Evolutionary conservation across 37 sponge, comb jelly and placozoan species (phyloP).

Genomic region (Crambe crambe): DNA sequence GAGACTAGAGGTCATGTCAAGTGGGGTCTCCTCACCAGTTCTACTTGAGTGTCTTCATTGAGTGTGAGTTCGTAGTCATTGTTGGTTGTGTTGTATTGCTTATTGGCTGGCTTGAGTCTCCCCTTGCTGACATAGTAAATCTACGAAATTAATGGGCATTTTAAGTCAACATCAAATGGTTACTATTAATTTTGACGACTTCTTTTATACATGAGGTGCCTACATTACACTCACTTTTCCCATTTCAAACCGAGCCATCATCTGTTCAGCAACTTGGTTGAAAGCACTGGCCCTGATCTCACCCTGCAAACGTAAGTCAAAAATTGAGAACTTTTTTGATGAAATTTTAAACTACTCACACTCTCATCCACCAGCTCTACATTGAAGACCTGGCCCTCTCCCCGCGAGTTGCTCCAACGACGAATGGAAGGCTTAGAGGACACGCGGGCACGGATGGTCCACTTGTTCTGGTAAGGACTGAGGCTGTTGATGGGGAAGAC

Average conservation of each 20-base stretch:
- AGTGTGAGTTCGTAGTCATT: conserved; percentile 89
- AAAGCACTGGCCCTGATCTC: conserved; percentile 86
- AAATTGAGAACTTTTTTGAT: too few species aligned
- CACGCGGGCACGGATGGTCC: conserved; percentile 91
- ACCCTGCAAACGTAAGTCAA: conserved; percentile 44
- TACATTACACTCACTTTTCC: conserved; percentile 58
- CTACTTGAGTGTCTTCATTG: conserved; percentile 73
- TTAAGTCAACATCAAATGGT: neutral
- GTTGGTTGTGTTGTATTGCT: conserved; percentile 80
- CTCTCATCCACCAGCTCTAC: conserved; percentile 88
- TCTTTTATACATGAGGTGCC: neutral
- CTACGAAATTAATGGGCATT: conserved; percentile 5
- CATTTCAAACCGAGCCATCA: conserved; percentile 61
- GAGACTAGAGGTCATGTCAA: neutral
- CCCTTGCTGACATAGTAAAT: conserved; percentile 80
- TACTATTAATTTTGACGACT: too few species aligned
- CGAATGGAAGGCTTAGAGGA: conserved; percentile 79
- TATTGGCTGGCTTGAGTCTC: conserved; percentile 87
- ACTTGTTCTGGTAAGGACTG: conserved; percentile 91
- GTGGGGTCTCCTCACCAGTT: conserved; percentile 47
- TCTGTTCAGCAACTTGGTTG: conserved; percentile 79
- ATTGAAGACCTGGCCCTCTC: conserved; percentile 84
- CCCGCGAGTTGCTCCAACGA: conserved; percentile 86
- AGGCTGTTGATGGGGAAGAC: conserved; percentile 78
- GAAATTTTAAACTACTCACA: conserved; percentile 39